phyloP scores from a whole-genome alignment of 2,888 invertebrate species.

The Autographa pulchrina region DNA sequence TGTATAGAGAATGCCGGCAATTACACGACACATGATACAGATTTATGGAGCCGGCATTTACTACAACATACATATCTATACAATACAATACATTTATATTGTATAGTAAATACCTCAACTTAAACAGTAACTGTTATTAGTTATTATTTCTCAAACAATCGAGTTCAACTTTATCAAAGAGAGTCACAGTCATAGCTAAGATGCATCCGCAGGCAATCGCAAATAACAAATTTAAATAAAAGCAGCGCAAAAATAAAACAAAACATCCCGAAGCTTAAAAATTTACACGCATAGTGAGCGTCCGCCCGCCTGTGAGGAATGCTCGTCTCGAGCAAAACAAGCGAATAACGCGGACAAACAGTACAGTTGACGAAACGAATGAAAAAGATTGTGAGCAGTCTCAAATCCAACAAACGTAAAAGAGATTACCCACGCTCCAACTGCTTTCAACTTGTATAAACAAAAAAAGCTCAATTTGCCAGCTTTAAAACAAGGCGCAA shows the following conservation, averaged over 20 bases:
- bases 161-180: conserved; percentile 25
- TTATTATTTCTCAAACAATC: background rate
- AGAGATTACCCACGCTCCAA: conserved; percentile 87
- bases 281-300: conserved; percentile 84
- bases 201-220: conserved; percentile 59
- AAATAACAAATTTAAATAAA: conserved; percentile 73
- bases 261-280: conserved; percentile 79
- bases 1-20: background rate
- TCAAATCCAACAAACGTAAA: conserved; percentile 87
- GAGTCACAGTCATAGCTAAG: conserved; percentile 29
- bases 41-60: background rate
- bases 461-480: conserved; percentile 85
- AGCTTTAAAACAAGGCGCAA: conserved; percentile 84
- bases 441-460: conserved; percentile 87
- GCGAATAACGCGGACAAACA: conserved; percentile 80
- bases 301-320: conserved; percentile 78
- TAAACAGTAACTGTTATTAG: background rate
- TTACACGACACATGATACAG: background rate
- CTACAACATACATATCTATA: too few species aligned
- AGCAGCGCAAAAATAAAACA: conserved; percentile 62
- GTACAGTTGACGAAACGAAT: conserved; percentile 81
- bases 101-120: too few species aligned
- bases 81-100: too few species aligned
- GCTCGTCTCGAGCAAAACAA: conserved; percentile 66
- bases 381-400: conserved; percentile 78